Evolutionary conservation across 1,140 invertebrate genomes (phyloP), one percentile per base, ranked within the genome.

Genomic region (Papilio glaucus): DNA sequence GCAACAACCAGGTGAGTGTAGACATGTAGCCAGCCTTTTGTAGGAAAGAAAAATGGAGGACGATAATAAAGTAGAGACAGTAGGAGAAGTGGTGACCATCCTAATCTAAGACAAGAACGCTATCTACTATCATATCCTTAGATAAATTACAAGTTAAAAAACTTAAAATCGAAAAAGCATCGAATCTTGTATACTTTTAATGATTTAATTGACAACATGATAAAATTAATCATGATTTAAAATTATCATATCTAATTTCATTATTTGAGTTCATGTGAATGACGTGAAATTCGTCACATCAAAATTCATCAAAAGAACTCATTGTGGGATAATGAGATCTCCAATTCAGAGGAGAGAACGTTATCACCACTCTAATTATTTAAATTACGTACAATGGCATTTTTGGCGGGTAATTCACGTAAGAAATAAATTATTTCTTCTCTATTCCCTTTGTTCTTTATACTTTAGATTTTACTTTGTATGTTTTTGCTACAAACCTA

Each of bases 281-380:
- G 49, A 26, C 49, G 21, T 57, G 49, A 13, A 24, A 57, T 57
- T 57, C 49, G 12, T 57, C 49, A 26, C 49, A 26, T 57, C 10
- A 57, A 57, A 57, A 26, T 57, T 57, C 21, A 57, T 57, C 49
- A 57, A 57, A 57, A 24, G 49, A 57, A 57, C 21, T 26, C 49
- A 24, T 53, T 21, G 2, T 24, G 9, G 9, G 13, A 57, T 57
- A 57, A 57, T 26, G 49, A 57, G 49, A 12, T 57, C 10, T 57
- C 24, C 21, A 57, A 57, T 57, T 57, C 49, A 57, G 24, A 57
- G 49, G 21, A 57, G 49, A 26, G 21, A 57, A 57, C 21, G 10
- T 57, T 57, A 26, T 57, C 49, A 26, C 49, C 49, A 57, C 49
- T 57, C 49, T 57, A 57, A 57, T 57, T 57, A 57, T 57, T 57